Percentiles rank a stretch among this genome's conserved stretches.
phyloP scores from a whole-genome alignment of 2,888 invertebrate species.

The Hypercompe scribonia region DNA sequence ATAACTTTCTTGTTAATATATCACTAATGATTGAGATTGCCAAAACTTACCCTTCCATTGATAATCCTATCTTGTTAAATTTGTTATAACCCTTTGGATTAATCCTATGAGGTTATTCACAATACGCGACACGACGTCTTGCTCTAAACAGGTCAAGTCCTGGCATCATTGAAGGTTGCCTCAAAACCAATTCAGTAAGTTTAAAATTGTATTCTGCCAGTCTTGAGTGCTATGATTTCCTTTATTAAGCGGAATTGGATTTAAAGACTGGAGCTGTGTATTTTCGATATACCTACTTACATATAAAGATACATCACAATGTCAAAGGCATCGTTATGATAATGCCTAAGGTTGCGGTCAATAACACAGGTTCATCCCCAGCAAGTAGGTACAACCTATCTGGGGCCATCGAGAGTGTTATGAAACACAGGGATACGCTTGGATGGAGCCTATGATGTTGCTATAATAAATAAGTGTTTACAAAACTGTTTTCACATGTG shows the following conservation, averaged over 20 bases:
- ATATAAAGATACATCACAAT: not conserved
- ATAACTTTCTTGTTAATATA: conserved; percentile 68
- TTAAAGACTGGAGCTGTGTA: no score
- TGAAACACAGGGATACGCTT: no score
- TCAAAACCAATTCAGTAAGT: not conserved
- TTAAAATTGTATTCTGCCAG: not conserved
- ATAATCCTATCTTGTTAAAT: conserved; percentile 69
- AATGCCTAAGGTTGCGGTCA: not conserved
- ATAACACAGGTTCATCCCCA: not conserved
- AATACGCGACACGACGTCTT: conserved; percentile 16
- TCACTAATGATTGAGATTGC: conserved; percentile 70
- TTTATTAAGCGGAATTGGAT: not conserved
- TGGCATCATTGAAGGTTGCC: not conserved
- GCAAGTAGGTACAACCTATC: no score
- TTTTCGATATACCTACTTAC: no score
- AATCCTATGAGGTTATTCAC: conserved; percentile 48
- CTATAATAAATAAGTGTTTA: not conserved
- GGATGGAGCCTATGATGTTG: not conserved
- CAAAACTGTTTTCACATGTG: not conserved
- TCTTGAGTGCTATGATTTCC: not conserved
- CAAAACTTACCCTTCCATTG: conserved; percentile 78
- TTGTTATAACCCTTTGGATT: conserved; percentile 69
- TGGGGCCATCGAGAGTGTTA: no score
- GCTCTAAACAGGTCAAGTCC: not conserved
- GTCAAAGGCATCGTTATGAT: not conserved